Evolutionary conservation across 2,888 invertebrate genomes (phyloP).

Genomic region (Herminia tarsipennalis): DNA sequence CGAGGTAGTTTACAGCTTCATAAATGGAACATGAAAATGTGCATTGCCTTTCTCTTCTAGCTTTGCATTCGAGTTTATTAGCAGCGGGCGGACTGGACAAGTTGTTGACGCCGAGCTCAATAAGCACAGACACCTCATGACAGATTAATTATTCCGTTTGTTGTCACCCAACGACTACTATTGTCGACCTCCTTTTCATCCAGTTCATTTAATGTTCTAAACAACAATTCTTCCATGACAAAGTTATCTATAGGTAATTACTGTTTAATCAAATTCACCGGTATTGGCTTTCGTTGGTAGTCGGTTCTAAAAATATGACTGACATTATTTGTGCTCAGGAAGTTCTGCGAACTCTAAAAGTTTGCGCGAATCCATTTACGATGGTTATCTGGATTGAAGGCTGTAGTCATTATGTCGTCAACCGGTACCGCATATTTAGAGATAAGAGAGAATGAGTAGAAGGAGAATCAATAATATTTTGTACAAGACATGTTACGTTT

Average conservation of each 20-base stretch:
- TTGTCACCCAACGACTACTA: slow-evolving; percentile 37
- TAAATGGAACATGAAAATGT: slow-evolving; percentile 13
- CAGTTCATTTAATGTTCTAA: slow-evolving; percentile 6
- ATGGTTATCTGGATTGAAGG: no score
- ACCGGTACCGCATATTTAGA: no score
- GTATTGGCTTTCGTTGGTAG: no score
- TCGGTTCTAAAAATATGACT: no score
- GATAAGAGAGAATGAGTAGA: no score
- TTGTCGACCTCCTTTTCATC: slow-evolving; percentile 11
- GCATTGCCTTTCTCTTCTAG: slow-evolving; percentile 17
- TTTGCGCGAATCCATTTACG: no score
- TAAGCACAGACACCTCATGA: slow-evolving; percentile 60
- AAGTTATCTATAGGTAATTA: neutral
- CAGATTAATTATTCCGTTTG: slow-evolving; percentile 72
- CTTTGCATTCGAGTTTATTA: slow-evolving; percentile 33
- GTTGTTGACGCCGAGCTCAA: slow-evolving; percentile 44
- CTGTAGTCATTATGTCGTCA: no score
- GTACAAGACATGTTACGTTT: no score
- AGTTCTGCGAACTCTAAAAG: no score
- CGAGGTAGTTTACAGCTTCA: slow-evolving; percentile 11
- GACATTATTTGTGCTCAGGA: no score
- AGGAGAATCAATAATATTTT: no score
- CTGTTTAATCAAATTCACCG: no score
- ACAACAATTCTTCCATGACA: neutral
- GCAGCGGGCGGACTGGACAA: slow-evolving; percentile 28